Base-by-base conservation (phyloP, 2,113 vertebrate species). In the Hippocampus guttulatus region DNA sequence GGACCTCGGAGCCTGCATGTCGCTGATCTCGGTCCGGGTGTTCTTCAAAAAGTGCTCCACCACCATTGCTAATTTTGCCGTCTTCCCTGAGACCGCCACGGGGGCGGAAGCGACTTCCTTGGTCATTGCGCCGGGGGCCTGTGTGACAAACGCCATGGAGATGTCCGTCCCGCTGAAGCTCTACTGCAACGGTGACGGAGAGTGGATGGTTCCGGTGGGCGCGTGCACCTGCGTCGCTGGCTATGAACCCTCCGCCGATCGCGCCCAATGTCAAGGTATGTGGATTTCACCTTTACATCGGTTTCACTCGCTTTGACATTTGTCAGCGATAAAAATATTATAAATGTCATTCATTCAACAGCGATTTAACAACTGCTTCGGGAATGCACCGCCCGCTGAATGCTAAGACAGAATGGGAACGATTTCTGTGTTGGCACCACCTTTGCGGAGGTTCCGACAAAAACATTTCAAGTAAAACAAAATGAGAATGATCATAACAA, bases 121-220 rank as follows among this genome's bases (percentile, higher is more conserved):
- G 77, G 97, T 99, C 71, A 99, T 99, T 0, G 97, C 97, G 0
- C 96, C 95, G 0, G 97, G 97, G 30, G 94, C 94, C 65, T 99
- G 97, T 20, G 94, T 99, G 69, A 86, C 94, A 62, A 99, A 98
- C 0, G 97, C 97, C 0, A 92, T 94, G 80, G 97, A 99, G 90
- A 94, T 98, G 71, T 98, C 96, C 0, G 97, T 99, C 45, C 97
- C 97, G 0, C 92, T 99, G 14, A 99, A 98, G 75, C 92, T 99
- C 16, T 99, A 98, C 91, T 99, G 97, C 90, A 99, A 99, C 0
- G 97, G 97, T 0, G 97, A 99, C 0, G 97, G 97, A 1, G 97
- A 99, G 81, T 98, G 97, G 97, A 98, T 98, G 97, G 97, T 99
- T 72, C 97, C 97, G 0, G 96, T 98, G 71, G 97, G 97, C 23